Base-by-base conservation (phyloP, 2,888 invertebrate species). In the Brenthis ino region DNA sequence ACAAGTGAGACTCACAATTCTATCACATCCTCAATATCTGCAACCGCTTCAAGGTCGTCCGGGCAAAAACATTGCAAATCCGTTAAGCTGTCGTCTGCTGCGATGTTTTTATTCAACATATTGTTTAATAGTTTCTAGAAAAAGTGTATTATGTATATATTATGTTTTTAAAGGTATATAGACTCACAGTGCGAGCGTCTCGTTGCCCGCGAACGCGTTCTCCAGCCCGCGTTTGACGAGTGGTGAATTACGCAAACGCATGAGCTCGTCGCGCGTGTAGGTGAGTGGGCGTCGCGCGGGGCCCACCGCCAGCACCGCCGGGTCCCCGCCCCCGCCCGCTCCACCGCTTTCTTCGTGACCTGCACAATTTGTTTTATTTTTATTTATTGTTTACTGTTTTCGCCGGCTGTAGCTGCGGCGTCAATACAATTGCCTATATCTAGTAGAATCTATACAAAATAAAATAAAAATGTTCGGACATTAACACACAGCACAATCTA, bases 221-320 rank as follows among this genome's bases (percentile, higher is more conserved):
- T 95, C 94, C n/a, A 97, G 96, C 80, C 95, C 94, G 71, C 92
- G 94, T 82, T 95, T 95, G 58, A 97, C 95, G 73, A 95, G 91
- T 71, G 96, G 95, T 77, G 95, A 94, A 81, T 94, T 94, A 68
- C 96, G 94, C 76, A 97, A 93, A 57, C 95, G 94, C 87, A 97
- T 89, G 76, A 98, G 93, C 82, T 96, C 94, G 64, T 96, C 96
- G 85, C 95, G 93, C 43, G 94, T 94, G 88, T 95, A 95, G 65
- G 92, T 93, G 75, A 93, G 91, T 81, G 87, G 85, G 64, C 84
- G 87, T 65, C 89, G 90, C 74, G 87, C 91, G 66, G 93, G 90
- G 6, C 94, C 93, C 77, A 94, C 85, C 67, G 93, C 93, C 78
- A 94, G 85, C 79, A 94, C 94, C n/a, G 94, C 94, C 58, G 94